Percentiles rank a stretch among this genome's conserved stretches.
Conservation (phyloP, 2,888 invertebrate genomes). For the Nasonovia ribisnigri region DNA sequence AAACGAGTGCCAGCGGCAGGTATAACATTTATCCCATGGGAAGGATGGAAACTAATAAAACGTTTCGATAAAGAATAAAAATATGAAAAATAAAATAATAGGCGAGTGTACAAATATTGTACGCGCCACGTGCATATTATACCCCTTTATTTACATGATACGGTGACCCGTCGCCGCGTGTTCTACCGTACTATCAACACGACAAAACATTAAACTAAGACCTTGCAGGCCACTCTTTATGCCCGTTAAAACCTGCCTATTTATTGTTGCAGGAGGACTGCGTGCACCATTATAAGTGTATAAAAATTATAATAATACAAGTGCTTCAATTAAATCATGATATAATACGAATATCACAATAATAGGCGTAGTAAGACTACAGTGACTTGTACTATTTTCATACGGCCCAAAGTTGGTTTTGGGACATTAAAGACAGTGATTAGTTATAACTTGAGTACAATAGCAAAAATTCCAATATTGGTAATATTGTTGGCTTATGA, state of each 20-base stretch:
- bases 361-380: no score
- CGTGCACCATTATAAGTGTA: no score
- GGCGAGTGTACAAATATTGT: not conserved
- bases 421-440: no score
- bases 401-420: no score
- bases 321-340: no score
- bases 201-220: not conserved
- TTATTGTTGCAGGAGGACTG: no score
- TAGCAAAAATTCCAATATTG: no score
- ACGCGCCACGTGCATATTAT: not conserved
- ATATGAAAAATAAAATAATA: not conserved
- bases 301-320: no score
- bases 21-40: not conserved
- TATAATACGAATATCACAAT: no score
- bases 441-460: no score
- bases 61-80: not conserved
- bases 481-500: no score
- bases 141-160: not conserved
- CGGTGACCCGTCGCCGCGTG: not conserved
- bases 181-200: not conserved
- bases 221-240: not conserved
- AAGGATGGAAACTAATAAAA: not conserved
- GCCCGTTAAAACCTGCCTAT: not conserved
- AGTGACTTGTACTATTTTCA: no score
- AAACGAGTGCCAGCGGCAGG: not conserved